A percentile compares a stretch with the other conserved stretches of the same genome.
phyloP scores from a whole-genome alignment of 2,888 invertebrate species.

The Habrosyne pyritoides region DNA sequence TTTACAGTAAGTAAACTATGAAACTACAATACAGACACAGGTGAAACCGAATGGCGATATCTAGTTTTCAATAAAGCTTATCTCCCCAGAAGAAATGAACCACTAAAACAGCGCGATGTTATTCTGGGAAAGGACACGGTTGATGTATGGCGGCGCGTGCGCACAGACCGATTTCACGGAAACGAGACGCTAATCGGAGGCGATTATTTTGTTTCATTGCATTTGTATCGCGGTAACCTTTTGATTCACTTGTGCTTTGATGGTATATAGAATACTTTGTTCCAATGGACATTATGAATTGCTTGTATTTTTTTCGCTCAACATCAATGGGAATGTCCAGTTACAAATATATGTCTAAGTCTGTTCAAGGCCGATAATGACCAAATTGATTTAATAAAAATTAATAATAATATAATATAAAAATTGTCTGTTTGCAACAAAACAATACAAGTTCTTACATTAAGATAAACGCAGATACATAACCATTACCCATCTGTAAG shows the following conservation, averaged over 20 bases:
- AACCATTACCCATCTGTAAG: too few relatives aligned
- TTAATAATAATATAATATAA: too few relatives aligned
- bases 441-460: too few relatives aligned
- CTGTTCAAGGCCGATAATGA: too few relatives aligned
- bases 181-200: constrained; percentile 21
- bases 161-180: constrained; percentile 47
- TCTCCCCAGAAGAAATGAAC: neutral
- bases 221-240: neutral
- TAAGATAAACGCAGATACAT: too few relatives aligned
- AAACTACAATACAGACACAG: neutral
- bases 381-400: too few relatives aligned
- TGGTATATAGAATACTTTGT: neutral
- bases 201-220: constrained; percentile 5
- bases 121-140: constrained; percentile 46
- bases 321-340: too few relatives aligned
- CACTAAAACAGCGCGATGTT: constrained; percentile 35
- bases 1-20: too few relatives aligned
- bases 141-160: constrained; percentile 52
- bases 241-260: neutral
- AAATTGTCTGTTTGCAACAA: too few relatives aligned
- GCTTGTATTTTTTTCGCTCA: too few relatives aligned
- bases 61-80: neutral
- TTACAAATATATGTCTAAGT: too few relatives aligned
- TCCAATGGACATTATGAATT: too few relatives aligned
- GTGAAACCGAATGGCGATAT: neutral